Base-by-base conservation (phyloP, 2,797 vertebrate species). In the Denticeps clupeoides region DNA sequence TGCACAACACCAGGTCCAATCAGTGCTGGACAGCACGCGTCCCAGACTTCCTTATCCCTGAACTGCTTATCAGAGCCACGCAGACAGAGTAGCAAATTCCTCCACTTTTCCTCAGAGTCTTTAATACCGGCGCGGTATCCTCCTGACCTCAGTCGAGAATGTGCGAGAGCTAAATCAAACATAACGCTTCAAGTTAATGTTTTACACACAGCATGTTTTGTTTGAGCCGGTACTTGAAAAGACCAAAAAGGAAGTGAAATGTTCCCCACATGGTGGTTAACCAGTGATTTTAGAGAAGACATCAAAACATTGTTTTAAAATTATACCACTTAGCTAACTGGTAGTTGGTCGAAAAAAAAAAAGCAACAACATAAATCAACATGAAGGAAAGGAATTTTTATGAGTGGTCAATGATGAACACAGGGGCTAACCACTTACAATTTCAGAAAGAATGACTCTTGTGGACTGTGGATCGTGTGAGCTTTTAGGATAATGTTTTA, bases 21-120 rank as follows among this genome's bases (percentile, higher is more conserved):
- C 35, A n/a, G n/a, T n/a, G n/a, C n/a, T n/a, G n/a, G n/a, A n/a
- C n/a, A n/a, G n/a, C n/a, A n/a, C n/a, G n/a, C n/a, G n/a, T n/a
- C n/a, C n/a, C n/a, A n/a, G 35, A 5, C 70, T 60, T 77, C 64
- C 62, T 68, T 9, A 19, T 18, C 68, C 38, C 51, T 28, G 50
- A 63, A 54, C 63, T 58, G 45, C 24, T 31, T 38, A n/a, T n/a
- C n/a, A n/a, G 51, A 42, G 56, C 48, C 28, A 43, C 18, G 43
- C 58, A 63, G 60, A 58, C 49, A 50, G 35, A 49, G 63, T 59
- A 62, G 58, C 46, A 54, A 57, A 73, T 73, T 67, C 56, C 60
- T 56, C 47, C 41, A 25, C 53, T 37, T 38, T 44, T 21, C n/a
- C 18, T 48, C 26, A 56, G 13, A 49, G 51, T 45, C 13, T 57